Conservation (phyloP, 2,888 invertebrate genomes). For the Miltochrista miniata region DNA sequence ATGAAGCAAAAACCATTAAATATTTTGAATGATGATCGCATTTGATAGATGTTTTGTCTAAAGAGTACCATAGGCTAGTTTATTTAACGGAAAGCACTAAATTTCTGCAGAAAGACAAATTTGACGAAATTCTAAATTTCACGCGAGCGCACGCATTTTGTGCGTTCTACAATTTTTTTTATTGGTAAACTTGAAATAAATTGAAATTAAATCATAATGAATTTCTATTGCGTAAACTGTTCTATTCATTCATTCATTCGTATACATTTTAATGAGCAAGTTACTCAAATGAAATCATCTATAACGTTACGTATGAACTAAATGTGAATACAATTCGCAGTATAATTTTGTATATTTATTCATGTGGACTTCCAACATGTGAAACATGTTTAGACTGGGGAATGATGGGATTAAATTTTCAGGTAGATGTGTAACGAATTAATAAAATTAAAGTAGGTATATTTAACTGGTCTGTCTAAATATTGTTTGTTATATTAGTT, state of each 20-base stretch:
- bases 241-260: neutral
- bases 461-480: too few species aligned
- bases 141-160: too few species aligned
- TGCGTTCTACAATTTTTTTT: neutral
- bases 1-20: too few species aligned
- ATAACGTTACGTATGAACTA: conserved; percentile 14
- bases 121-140: too few species aligned
- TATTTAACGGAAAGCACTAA: too few species aligned
- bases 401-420: conserved; percentile 43
- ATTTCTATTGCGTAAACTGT: neutral
- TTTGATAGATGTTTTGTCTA: too few species aligned
- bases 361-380: conserved; percentile 11
- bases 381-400: conserved; percentile 20
- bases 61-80: too few species aligned
- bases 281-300: conserved; percentile 18
- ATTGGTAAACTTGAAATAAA: conserved; percentile 6
- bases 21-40: too few species aligned
- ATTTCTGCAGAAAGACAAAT: too few species aligned
- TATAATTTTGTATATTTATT: conserved; percentile 24
- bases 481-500: neutral
- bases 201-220: neutral
- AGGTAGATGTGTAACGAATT: conserved; percentile 19
- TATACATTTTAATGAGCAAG: conserved; percentile 3
- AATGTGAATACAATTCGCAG: conserved; percentile 26
- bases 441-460: conserved; percentile 18